These are phyloP conservation scores for Achroia grisella DNA, from an alignment of 1,140 invertebrate species.

Conservation along the genomic window DNA sequence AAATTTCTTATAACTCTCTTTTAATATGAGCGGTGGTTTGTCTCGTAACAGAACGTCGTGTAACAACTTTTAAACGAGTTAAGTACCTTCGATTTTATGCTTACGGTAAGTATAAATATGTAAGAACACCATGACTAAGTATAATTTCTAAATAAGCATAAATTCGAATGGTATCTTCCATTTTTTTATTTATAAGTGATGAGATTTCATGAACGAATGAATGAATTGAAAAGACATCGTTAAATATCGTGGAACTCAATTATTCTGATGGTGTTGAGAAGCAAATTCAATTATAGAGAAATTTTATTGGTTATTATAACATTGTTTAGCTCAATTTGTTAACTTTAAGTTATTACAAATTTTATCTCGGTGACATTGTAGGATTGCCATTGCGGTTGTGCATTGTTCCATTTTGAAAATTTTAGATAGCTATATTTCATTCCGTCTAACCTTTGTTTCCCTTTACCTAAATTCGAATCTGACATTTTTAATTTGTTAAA, in stretches of 20 bases:
- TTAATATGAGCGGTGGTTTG: too few relatives aligned
- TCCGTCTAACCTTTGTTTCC: slow-evolving; percentile 40
- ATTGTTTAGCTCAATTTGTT: slow-evolving; percentile 53
- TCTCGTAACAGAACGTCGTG: background rate
- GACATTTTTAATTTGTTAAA: too few relatives aligned
- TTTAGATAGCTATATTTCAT: slow-evolving; percentile 31
- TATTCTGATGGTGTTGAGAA: background rate
- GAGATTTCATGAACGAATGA: background rate
- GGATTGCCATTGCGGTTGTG: slow-evolving; percentile 52
- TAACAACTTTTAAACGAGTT: slow-evolving; percentile 19
- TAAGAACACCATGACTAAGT: slow-evolving; percentile 20
- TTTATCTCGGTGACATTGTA: slow-evolving; percentile 27
- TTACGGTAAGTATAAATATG: slow-evolving; percentile 7
- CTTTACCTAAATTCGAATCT: background rate
- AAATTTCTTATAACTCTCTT: too few relatives aligned
- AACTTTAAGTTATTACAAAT: slow-evolving; percentile 41
- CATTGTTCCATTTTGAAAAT: slow-evolving; percentile 43
- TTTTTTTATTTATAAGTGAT: slow-evolving; percentile 6
- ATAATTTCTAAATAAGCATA: slow-evolving; percentile 16
- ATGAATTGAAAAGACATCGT: background rate
- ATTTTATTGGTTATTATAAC: background rate
- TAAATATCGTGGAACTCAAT: too few relatives aligned
- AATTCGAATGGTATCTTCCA: slow-evolving; percentile 15
- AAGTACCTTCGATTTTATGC: slow-evolving; percentile 28
- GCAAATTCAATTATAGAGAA: background rate